A percentile compares a stretch with the other conserved stretches of the same genome.
Evolutionary conservation across 2,113 vertebrate species (phyloP).

Genomic region (Chaetura pelagica): DNA sequence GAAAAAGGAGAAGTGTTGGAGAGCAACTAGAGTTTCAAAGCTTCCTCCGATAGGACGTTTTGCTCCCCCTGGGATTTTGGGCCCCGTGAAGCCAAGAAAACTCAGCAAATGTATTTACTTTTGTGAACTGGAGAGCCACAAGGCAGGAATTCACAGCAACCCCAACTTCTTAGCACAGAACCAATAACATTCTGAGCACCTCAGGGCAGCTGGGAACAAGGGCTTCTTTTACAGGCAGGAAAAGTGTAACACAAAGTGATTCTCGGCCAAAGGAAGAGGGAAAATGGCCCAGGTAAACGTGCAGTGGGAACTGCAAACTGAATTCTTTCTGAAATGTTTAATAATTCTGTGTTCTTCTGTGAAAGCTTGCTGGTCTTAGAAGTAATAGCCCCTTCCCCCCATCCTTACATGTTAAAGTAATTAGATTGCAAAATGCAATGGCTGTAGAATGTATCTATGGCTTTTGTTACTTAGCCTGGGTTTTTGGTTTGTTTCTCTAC

Average conservation of each 20-base stretch:
- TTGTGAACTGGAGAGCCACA: conserved; percentile 65
- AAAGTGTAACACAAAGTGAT: conserved; percentile 58
- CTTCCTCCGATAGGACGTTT: conserved; percentile 59
- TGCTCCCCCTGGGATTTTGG: conserved; percentile 50
- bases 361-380: conserved; percentile 16
- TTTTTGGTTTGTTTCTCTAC: conserved; percentile 6
- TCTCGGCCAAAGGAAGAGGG: conserved; percentile 51
- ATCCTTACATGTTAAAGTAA: conserved; percentile 38
- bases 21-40: conserved; percentile 74
- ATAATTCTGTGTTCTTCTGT: conserved; percentile 17
- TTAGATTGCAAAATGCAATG: conserved; percentile 13
- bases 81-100: conserved; percentile 25
- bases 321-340: conserved; percentile 51
- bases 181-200: conserved; percentile 70
- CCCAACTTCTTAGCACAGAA: conserved; percentile 53
- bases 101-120: conserved; percentile 57
- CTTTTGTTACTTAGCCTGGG: neutral
- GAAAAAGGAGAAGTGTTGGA: conserved; percentile 32
- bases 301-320: conserved; percentile 26
- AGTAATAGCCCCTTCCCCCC: neutral
- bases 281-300: conserved; percentile 52
- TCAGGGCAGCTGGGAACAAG: conserved; percentile 71
- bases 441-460: neutral
- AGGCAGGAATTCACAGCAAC: conserved; percentile 76
- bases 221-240: conserved; percentile 67